Evolutionary conservation across 2,888 invertebrate genomes (phyloP).

Genomic region (Lithophane leautieri): DNA sequence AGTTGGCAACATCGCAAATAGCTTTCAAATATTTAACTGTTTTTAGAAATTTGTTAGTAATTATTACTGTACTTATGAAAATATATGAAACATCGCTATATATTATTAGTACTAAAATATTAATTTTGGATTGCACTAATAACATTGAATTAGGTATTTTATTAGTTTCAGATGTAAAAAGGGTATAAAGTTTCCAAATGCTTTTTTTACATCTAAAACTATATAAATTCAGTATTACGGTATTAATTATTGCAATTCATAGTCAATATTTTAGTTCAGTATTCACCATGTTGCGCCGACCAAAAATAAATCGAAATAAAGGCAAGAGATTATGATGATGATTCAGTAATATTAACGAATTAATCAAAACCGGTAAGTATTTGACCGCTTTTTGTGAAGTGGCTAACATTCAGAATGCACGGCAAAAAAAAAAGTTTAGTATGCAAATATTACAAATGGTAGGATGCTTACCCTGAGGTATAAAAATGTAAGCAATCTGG

Average conservation of each 20-base stretch:
- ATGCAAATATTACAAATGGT: neutral
- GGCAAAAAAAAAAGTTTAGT: neutral
- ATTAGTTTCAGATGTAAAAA: neutral
- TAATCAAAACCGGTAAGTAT: neutral
- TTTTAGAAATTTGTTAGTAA: neutral
- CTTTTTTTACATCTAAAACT: neutral
- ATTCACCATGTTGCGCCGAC: neutral
- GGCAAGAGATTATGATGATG: neutral
- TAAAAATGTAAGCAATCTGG: slow-evolving; percentile 89
- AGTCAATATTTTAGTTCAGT: neutral
- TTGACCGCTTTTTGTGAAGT: neutral
- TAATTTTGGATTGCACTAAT: too few species aligned
- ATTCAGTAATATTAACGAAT: neutral
- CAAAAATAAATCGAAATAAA: neutral
- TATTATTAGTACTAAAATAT: too few species aligned
- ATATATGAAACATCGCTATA: too few species aligned
- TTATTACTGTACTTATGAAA: too few species aligned
- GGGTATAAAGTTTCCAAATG: neutral
- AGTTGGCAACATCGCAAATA: neutral
- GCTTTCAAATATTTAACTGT: neutral
- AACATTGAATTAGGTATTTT: too few species aligned
- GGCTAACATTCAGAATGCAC: neutral
- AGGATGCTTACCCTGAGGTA: slow-evolving; percentile 83
- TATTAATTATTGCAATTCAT: neutral
- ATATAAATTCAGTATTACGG: neutral